Evolutionary conservation across 2,797 vertebrate genomes (phyloP).

Genomic region (Cephalopachus bancanus): DNA sequence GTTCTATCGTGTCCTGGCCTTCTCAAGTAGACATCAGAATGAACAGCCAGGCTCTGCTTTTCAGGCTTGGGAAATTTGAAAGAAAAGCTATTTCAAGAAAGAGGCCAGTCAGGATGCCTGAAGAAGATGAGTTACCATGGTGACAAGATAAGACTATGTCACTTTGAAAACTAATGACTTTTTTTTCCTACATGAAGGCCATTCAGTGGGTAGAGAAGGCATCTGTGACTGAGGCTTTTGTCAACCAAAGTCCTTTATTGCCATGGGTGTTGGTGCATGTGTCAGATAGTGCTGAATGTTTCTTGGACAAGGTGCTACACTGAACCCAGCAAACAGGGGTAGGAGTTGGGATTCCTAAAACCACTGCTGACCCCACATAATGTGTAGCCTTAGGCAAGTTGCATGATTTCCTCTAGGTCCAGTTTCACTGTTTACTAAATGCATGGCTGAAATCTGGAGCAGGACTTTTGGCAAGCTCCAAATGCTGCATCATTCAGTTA

Average conservation of each 20-base stretch:
- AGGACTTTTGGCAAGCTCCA: neutral
- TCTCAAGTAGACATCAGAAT: slow-evolving; percentile 10
- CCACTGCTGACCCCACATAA: neutral
- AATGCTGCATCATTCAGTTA: neutral
- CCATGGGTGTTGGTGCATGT: neutral
- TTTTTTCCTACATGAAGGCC: slow-evolving; percentile 42
- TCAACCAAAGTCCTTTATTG: neutral
- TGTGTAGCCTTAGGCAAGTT: neutral
- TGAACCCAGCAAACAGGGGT: neutral
- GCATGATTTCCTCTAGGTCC: neutral
- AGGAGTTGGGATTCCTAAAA: neutral
- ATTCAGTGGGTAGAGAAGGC: neutral
- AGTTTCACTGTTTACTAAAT: neutral
- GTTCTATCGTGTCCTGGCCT: neutral
- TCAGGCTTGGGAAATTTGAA: slow-evolving; percentile 53
- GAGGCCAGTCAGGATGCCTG: slow-evolving; percentile 32
- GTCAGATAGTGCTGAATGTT: neutral
- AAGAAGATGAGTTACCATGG: slow-evolving; percentile 68
- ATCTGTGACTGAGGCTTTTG: slow-evolving; percentile 34
- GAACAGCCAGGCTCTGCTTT: neutral
- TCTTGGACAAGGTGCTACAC: neutral
- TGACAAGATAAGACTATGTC: slow-evolving; percentile 57
- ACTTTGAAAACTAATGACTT: slow-evolving; percentile 64
- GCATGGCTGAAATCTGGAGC: slow-evolving; percentile 3
- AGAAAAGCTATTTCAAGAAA: slow-evolving; percentile 70